Base-by-base conservation (phyloP, 2,797 vertebrate genomes). In the Gastrophryne carolinensis region DNA sequence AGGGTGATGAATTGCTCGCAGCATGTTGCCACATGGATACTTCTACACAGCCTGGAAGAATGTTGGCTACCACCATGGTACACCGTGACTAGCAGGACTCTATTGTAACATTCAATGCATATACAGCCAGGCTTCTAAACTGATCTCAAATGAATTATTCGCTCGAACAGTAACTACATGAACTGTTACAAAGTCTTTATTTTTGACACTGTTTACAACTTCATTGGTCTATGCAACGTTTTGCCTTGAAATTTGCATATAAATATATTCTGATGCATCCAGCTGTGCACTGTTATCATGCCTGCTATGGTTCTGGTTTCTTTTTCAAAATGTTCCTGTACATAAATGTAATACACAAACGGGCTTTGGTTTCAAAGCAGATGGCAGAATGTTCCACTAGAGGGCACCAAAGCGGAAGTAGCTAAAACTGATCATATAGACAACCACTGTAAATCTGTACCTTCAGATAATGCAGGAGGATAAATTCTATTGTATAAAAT, bases 1-100 rank as follows among this genome's bases (percentile, higher is more conserved):
- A 17, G 50, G 65, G 74, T 64, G 74, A 77, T 77, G 74, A 77
- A 77, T 77, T 77, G 30, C 58, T 63, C 67, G 5, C 74, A 77
- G 74, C 67, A 54, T 77, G 74, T 68, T 77, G 67, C 35, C 67
- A 70, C 74, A 70, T 77, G 57, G 74, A 64, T 77, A 77, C 74
- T 44, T 52, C 56, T 35, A 77, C 30, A 62, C 50, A 23, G 39
- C n/a, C 74, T 47, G 9, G 26, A 71, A 62, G 74, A 77, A 77
- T 77, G 67, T 70, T 64, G 74, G 74, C 74, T 49, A 64, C 24
- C 62, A 32, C 15, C 56, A 64, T 12, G 21, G 29, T 17, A 77
- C 66, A 71, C 17, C 32, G 50, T 71, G 60, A 56, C 74, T 41
- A 34, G 32, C 57, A 44, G 29, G 57, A 50, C 30, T 19, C 24